Conservation (phyloP, 2,888 invertebrate genomes). For the Eristalinus sepulchralis region DNA sequence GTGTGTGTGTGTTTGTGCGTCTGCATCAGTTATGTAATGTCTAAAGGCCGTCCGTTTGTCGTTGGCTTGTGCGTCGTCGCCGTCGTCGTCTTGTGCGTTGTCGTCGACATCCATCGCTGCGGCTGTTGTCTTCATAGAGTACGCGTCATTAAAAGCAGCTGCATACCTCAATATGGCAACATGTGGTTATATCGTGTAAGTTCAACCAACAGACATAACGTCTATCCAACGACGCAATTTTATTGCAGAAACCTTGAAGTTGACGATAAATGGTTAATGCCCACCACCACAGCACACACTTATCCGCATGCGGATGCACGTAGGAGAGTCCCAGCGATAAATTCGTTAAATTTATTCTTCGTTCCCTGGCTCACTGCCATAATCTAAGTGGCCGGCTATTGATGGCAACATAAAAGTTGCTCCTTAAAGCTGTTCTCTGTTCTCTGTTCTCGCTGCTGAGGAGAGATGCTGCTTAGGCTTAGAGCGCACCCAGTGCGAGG, state of each 20-base stretch:
- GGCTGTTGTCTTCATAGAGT: slow-evolving; percentile 14
- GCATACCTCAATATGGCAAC: slow-evolving; percentile 53
- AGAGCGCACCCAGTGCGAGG: background rate
- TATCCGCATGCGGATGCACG: slow-evolving; percentile 33
- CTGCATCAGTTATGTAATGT: slow-evolving; percentile 52
- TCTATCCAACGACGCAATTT: slow-evolving; percentile 59
- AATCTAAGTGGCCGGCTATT: slow-evolving; percentile 47
- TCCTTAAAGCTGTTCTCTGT: slow-evolving; percentile 24
- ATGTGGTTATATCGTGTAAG: slow-evolving; percentile 26
- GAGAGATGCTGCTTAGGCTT: background rate
- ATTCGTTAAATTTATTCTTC: slow-evolving; percentile 56
- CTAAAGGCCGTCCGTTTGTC: slow-evolving; percentile 7
- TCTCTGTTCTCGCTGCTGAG: background rate
- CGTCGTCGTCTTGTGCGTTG: slow-evolving; percentile 3
- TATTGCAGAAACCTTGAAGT: slow-evolving; percentile 48
- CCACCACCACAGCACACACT: slow-evolving; percentile 29
- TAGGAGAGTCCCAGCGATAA: slow-evolving; percentile 50
- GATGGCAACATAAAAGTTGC: slow-evolving; percentile 34
- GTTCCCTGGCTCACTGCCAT: slow-evolving; percentile 57
- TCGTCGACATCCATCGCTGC: background rate
- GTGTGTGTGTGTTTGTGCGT: background rate
- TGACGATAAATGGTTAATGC: slow-evolving; percentile 64
- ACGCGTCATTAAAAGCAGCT: slow-evolving; percentile 54
- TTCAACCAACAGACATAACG: slow-evolving; percentile 49
- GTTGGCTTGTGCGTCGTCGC: background rate